A percentile compares a stretch with the other conserved stretches of the same genome.
These are phyloP conservation scores for Macrophya alboannulata DNA, from an alignment of 2,888 invertebrate species.

Conservation along the genomic window DNA sequence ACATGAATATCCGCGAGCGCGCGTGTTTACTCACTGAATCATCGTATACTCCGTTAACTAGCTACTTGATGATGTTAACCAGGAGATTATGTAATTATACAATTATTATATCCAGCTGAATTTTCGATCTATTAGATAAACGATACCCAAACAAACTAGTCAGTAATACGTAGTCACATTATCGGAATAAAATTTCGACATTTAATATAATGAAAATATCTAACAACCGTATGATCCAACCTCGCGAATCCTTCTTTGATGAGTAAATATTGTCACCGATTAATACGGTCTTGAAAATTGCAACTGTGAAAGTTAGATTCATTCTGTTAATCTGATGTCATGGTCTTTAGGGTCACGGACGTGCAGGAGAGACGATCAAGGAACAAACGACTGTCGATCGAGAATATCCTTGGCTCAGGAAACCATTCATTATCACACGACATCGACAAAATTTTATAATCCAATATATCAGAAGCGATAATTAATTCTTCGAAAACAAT, in stretches of 20 bases:
- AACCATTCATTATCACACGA: conserved; percentile 12
- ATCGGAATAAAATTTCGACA: background rate
- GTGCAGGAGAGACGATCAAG: background rate
- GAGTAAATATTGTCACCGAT: background rate
- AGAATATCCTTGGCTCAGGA: conserved; percentile 34
- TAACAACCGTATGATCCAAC: background rate
- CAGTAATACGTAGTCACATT: no score
- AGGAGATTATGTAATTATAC: conserved; percentile 8
- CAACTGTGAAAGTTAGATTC: conserved; percentile 9
- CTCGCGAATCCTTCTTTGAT: background rate
- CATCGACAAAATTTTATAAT: background rate
- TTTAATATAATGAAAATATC: conserved; percentile 15
- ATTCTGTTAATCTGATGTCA: conserved; percentile 46
- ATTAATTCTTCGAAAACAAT: background rate
- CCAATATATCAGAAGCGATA: background rate
- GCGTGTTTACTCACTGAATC: background rate
- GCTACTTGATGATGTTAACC: background rate
- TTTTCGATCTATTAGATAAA: conserved; percentile 11
- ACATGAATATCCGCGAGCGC: background rate
- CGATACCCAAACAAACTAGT: background rate
- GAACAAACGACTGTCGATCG: background rate
- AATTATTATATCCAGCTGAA: conserved; percentile 5
- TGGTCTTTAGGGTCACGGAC: conserved; percentile 49
- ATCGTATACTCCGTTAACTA: background rate
- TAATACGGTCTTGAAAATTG: conserved; percentile 21